Evolutionary conservation across 2,888 invertebrate genomes (phyloP).

Genomic region (Dolichomitus sp.): DNA sequence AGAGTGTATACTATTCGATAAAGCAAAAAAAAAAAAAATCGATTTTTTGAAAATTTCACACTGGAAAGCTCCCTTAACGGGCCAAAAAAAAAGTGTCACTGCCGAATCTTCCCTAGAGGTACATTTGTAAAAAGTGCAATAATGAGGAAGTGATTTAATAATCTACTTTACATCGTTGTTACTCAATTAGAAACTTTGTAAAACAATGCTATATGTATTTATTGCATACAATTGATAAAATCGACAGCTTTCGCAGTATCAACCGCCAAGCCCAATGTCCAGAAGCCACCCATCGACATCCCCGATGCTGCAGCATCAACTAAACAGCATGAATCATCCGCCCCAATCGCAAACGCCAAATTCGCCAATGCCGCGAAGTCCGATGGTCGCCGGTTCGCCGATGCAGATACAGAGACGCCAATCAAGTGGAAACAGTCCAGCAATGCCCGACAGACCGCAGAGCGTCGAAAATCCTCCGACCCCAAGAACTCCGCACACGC

Average conservation of each 20-base stretch:
- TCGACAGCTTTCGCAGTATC: constrained; percentile 78
- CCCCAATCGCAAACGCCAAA: constrained; percentile 84
- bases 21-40: too few relatives aligned
- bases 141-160: too few relatives aligned
- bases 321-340: constrained; percentile 86
- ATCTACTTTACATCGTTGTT: too few relatives aligned
- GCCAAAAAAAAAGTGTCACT: too few relatives aligned
- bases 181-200: too few relatives aligned
- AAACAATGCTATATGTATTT: too few relatives aligned
- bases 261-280: constrained; percentile 85
- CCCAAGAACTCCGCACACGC: constrained; percentile 86
- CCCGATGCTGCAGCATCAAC: constrained; percentile 86
- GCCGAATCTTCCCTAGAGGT: too few relatives aligned
- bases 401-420: constrained; percentile 87
- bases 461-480: constrained; percentile 89
- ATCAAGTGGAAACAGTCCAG: constrained; percentile 87
- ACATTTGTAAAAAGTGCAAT: too few relatives aligned
- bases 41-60: too few relatives aligned
- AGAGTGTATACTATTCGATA: too few relatives aligned
- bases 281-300: constrained; percentile 84
- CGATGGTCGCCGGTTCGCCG: constrained; percentile 87
- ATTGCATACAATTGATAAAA: not conserved
- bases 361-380: constrained; percentile 88
- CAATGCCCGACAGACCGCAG: constrained; percentile 88
- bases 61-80: too few relatives aligned